A percentile compares a stretch with the other conserved stretches of the same genome.
Conservation (phyloP, 2,113 vertebrate genomes). For the Columba janthina region DNA sequence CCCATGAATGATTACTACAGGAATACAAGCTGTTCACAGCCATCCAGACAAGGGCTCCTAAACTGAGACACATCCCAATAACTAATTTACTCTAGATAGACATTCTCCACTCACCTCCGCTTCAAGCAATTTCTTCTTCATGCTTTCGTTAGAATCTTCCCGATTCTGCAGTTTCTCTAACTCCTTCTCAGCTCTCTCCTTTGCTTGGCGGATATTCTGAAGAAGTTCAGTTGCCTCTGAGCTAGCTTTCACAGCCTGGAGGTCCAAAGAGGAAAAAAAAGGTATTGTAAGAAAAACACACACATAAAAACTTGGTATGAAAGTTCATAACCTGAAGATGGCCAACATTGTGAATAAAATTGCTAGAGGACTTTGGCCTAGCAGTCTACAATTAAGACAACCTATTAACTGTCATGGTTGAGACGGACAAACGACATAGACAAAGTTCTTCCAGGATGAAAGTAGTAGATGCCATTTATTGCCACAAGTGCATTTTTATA, state of each 20-base stretch:
- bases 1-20: neutral
- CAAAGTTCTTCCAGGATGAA: too few species aligned
- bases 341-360: neutral
- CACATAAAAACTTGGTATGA: neutral
- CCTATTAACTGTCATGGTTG: neutral
- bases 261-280: neutral
- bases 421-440: too few species aligned
- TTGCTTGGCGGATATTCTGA: constrained; percentile 90
- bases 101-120: constrained; percentile 82
- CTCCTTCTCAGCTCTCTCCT: constrained; percentile 93
- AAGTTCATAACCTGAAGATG: neutral
- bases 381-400: neutral
- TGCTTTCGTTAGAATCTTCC: constrained; percentile 94
- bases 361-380: neutral
- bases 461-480: too few species aligned
- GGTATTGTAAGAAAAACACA: neutral
- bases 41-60: neutral
- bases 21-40: neutral
- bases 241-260: constrained; percentile 90
- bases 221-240: constrained; percentile 94
- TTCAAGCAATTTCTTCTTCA: constrained; percentile 90
- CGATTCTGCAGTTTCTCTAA: constrained; percentile 90
- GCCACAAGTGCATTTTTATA: too few species aligned
- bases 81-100: neutral
- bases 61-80: neutral